phyloP scores from a whole-genome alignment of 1,140 invertebrate species.

The Caenorhabditis latens region DNA sequence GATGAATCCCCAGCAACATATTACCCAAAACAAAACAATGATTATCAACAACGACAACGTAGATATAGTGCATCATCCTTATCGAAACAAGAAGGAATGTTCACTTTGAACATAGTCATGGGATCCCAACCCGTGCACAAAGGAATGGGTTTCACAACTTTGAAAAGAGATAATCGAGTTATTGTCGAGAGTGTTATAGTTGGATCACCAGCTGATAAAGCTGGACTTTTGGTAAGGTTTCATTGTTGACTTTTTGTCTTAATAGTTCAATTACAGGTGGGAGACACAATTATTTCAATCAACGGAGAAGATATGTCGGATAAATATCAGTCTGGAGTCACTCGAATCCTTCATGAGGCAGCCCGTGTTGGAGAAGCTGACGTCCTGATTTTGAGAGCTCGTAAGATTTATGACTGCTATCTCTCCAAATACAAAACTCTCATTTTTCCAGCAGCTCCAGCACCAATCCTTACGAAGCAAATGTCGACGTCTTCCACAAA shows the following conservation, averaged over 20 bases:
- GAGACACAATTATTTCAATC: slow-evolving; percentile 78
- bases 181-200: slow-evolving; percentile 60
- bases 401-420: slow-evolving; percentile 11
- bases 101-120: slow-evolving; percentile 60
- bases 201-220: slow-evolving; percentile 57
- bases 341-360: slow-evolving; percentile 76
- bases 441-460: background rate
- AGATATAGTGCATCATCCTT: slow-evolving; percentile 25
- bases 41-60: slow-evolving; percentile 16
- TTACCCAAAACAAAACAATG: slow-evolving; percentile 50
- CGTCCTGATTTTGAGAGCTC: slow-evolving; percentile 74
- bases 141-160: slow-evolving; percentile 65
- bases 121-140: slow-evolving; percentile 60
- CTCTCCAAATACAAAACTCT: background rate
- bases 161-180: slow-evolving; percentile 36
- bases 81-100: slow-evolving; percentile 54
- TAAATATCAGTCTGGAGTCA: slow-evolving; percentile 77
- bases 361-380: slow-evolving; percentile 78
- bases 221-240: slow-evolving; percentile 45
- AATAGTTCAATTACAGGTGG: slow-evolving; percentile 68
- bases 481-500: slow-evolving; percentile 48
- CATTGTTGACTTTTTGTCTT: background rate
- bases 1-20: slow-evolving; percentile 57
- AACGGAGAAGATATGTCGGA: slow-evolving; percentile 73
- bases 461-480: slow-evolving; percentile 39